Evolutionary conservation across 1,140 invertebrate genomes (phyloP), one percentile per base, ranked within the genome.

Genomic region (Penaeus chinensis): DNA sequence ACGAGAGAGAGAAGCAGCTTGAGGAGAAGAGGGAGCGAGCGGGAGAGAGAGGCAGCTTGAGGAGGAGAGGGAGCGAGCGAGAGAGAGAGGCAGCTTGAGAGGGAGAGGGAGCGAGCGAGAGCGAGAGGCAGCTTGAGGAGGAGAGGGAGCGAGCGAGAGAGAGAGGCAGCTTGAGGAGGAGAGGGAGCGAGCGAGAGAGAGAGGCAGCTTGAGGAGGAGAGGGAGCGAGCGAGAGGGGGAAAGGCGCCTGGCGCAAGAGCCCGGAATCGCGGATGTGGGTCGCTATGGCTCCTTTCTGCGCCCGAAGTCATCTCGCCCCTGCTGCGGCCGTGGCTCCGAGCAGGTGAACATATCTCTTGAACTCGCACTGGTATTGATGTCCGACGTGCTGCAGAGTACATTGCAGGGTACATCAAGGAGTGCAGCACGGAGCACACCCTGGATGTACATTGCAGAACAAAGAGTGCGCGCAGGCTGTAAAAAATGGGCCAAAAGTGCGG

Each of bases 131-230:
- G 78, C 60, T 20, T 42, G 71, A 42, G 66, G 74, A 37, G 3
- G 65, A 42, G 24, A 66, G 27, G 4, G 32, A 24, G 22, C 3
- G 5, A 77, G 74, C 3, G 37, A 37, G 37, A 32, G 20, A 42
- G 74, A 77, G 32, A 37, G 3, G 32, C 76, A 27, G 62, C 19
- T 37, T 22, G 32, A 37, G 54, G 13, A 54, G 20, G 37, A n/a
- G 69, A 74, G 84, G 37, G 71, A 69, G 32, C 24, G 37, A 37
- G 19, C n/a, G 16, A n/a, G 42, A 60, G 79, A 81, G 60, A 47
- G 66, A 83, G 37, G 37, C 27, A 83, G 81, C 47, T 16, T 47
- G 63, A 69, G 63, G 65, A 7, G 3, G 47, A 81, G 76, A 47
- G 76, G 32, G 47, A 60, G n/a, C 10, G 47, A 80, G 78, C 47